Conservation (phyloP, 2,797 vertebrate species). For the Enteromius anoplus region DNA sequence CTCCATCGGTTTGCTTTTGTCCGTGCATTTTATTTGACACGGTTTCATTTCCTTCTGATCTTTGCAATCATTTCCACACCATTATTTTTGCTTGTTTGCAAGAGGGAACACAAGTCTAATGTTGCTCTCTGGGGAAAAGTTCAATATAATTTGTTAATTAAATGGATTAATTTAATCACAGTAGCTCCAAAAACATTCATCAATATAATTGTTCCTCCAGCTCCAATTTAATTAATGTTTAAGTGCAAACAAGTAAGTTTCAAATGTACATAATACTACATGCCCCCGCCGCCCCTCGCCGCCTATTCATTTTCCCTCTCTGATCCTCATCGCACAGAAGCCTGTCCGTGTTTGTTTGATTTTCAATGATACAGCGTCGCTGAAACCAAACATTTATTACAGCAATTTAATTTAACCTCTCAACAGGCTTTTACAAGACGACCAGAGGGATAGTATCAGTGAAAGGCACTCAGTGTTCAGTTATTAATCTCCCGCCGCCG, state of each 20-base stretch:
- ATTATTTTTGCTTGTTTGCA: conserved; percentile 78
- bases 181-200: conserved; percentile 83
- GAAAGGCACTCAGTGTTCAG: conserved; percentile 88
- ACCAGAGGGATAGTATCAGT: conserved; percentile 84
- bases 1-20: conserved; percentile 58
- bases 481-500: conserved; percentile 90
- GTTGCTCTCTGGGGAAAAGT: conserved; percentile 80
- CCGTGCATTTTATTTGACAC: conserved; percentile 76
- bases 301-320: conserved; percentile 71
- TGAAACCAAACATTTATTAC: conserved; percentile 94
- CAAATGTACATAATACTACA: conserved; percentile 79
- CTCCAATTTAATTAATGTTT: conserved; percentile 81
- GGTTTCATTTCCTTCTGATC: conserved; percentile 76
- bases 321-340: conserved; percentile 88
- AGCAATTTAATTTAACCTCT: conserved; percentile 99
- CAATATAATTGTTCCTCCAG: conserved; percentile 85
- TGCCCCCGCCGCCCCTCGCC: conserved; percentile 68
- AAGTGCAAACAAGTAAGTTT: conserved; percentile 84
- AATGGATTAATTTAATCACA: conserved; percentile 88
- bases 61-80: conserved; percentile 76
- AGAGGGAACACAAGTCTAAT: conserved; percentile 81
- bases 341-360: conserved; percentile 89
- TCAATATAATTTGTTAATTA: conserved; percentile 86
- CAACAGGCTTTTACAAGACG: conserved; percentile 92
- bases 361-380: conserved; percentile 86